A percentile compares a stretch with the other conserved stretches of the same genome.
These are phyloP conservation scores for Spea hammondii DNA, from an alignment of 2,797 vertebrate genomes.

Conservation along the genomic window DNA sequence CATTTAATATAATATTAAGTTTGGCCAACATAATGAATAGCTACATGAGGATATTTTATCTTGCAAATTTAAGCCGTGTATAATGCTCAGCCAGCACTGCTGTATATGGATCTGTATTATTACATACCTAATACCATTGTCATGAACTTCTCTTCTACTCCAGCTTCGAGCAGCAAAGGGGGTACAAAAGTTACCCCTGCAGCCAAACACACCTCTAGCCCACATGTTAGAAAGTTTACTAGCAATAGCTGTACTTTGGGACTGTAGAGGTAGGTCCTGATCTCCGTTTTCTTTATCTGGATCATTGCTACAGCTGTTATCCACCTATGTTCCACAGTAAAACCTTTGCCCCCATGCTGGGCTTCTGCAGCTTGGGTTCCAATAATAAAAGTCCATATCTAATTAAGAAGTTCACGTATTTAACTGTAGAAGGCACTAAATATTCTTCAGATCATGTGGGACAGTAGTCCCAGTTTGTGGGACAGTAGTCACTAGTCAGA, in stretches of 20 bases:
- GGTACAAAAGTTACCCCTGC: slow-evolving; percentile 80
- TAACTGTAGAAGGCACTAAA: neutral
- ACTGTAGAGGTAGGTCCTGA: slow-evolving; percentile 59
- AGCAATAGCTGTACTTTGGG: slow-evolving; percentile 72
- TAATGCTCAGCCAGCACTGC: too few relatives aligned
- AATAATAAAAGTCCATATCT: slow-evolving; percentile 20
- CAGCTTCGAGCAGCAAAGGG: slow-evolving; percentile 78
- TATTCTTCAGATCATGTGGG: too few relatives aligned
- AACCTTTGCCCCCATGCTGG: neutral
- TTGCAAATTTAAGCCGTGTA: too few relatives aligned
- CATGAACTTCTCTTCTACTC: slow-evolving; percentile 84
- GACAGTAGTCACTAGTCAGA: too few relatives aligned
- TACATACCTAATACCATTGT: slow-evolving; percentile 85
- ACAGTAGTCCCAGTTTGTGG: too few relatives aligned
- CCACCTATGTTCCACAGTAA: slow-evolving; percentile 15
- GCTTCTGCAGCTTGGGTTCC: neutral
- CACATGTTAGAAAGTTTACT: slow-evolving; percentile 79
- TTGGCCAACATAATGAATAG: too few relatives aligned
- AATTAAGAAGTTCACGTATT: neutral
- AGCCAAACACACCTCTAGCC: slow-evolving; percentile 83
- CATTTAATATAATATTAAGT: too few relatives aligned
- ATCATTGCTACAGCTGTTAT: neutral
- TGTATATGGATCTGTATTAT: neutral
- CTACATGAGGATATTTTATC: too few relatives aligned
- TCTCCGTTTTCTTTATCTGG: slow-evolving; percentile 55